Base-by-base conservation (phyloP, 30 jellyfish, hydroid and myxozoan genomes). In the Catostylus mosaicus region DNA sequence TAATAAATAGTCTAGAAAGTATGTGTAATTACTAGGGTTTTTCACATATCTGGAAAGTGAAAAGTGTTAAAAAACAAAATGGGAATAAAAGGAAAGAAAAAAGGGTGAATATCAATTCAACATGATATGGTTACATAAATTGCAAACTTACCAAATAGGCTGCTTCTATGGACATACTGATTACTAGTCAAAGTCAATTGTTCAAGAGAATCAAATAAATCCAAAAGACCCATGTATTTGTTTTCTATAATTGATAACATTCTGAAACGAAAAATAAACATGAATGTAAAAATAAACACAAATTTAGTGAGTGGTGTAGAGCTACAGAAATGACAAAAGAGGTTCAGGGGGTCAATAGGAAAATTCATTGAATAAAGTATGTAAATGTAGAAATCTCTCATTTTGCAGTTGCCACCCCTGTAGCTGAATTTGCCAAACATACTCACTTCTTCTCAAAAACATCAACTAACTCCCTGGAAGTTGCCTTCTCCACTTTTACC, bases 101-200 rank as follows among this genome's bases (percentile, higher is more conserved):
- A n/a, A n/a, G n/a, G n/a, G n/a, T n/a, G n/a, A n/a, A n/a, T n/a
- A n/a, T n/a, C n/a, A n/a, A n/a, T n/a, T n/a, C n/a, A n/a, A n/a
- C n/a, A n/a, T n/a, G n/a, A n/a, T n/a, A n/a, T n/a, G n/a, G n/a
- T n/a, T n/a, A n/a, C n/a, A n/a, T n/a, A n/a, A n/a, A n/a, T n/a
- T n/a, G n/a, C n/a, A n/a, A n/a, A 60, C 89, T 78, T 40, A 78
- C 89, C 89, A 78, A 78, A 78, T 23, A 65, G 35, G 30, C 89
- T 78, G 50, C 70, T 61, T 62, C 89, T 78, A 14, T 78, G 72
- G 40, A 78, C 68, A 46, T 11, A 78, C 40, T 63, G 69, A 29
- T 62, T 78, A 30, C 78, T 69, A 40, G 33, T 78, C 27, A 43
- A 16, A 43, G 80, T 62, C 22, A 78, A 47, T 6, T 76, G 81